Evolutionary conservation across 2,797 vertebrate genomes (phyloP), one percentile per base, ranked within the genome.

Genomic region (Leptatherina wallacei): DNA sequence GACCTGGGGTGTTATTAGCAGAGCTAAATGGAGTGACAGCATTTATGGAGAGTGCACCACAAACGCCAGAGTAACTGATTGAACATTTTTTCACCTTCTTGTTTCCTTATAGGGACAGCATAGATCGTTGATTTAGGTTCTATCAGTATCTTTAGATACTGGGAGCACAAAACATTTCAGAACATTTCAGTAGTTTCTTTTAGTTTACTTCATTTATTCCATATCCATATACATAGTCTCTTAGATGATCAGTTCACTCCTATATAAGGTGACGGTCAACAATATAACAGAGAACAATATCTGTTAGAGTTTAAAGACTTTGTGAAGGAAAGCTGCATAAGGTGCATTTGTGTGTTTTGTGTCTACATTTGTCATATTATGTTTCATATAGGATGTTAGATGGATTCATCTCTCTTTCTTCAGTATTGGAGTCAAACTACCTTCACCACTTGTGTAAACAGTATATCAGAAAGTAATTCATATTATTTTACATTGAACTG

Each of bases 1-100:
- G 63, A 30, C 58, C 22, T 30, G 49, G 66, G 64, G 58, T 69
- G 55, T 64, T 30, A 58, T 71, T 40, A 67, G 30, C 27, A 47
- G 55, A 24, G 60, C 61, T 18, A 35, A 64, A 62, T 57, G 12
- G 22, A 70, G 63, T 38, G 65, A 77, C 76, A 65, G 71, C 71
- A 40, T 29, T 32, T 52, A 64, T 73, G 65, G 42, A 65, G 55
- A 69, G 61, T 36, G 36, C 32, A 24, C 18, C 42, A 47, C 42
- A 18, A 47, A 20, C 6, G 51, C 68, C 13, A 22, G 55, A 81
- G 68, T 78, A 65, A 55, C 61, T 72, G 11, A 49, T 49, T 52
- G 44, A 57, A 42, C 66, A 82, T 61, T 52, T 63, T 29, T 38
- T 38, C 75, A 65, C 40, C 71, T 60, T 11, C 0, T 62, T 73